A percentile compares a stretch with the other conserved stretches of the same genome.
phyloP scores from a whole-genome alignment of 2,888 invertebrate species.

The Oligia fasciuncula region DNA sequence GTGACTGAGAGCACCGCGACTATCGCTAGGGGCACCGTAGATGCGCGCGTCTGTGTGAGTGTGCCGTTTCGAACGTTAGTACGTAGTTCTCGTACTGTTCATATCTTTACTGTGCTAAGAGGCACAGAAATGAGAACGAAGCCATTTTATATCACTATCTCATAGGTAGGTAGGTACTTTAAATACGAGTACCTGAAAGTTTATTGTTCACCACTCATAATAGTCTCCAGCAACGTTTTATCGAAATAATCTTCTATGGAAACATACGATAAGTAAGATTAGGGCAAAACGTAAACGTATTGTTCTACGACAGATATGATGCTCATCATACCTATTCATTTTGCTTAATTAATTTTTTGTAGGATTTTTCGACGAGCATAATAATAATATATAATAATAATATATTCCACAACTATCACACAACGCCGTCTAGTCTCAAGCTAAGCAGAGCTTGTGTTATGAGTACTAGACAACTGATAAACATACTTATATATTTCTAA shows the following conservation, averaged over 20 bases:
- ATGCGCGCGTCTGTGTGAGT: no score
- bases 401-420: no score
- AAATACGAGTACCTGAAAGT: neutral
- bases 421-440: no score
- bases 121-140: neutral
- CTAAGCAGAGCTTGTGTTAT: no score
- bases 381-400: no score
- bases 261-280: slow-evolving; percentile 27
- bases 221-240: slow-evolving; percentile 46
- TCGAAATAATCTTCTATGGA: slow-evolving; percentile 29
- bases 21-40: no score
- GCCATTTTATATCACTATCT: neutral
- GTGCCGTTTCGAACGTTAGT: no score
- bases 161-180: neutral
- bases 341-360: neutral
- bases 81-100: no score
- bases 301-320: slow-evolving; percentile 8
- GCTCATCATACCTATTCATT: neutral
- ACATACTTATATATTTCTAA: no score
- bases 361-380: neutral
- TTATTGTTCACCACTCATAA: neutral
- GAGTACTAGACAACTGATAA: no score
- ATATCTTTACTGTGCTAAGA: neutral
- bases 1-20: no score
- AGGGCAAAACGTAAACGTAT: slow-evolving; percentile 1